Percentiles rank a stretch among this genome's conserved stretches.
Conservation (phyloP, 2,888 invertebrate species). For the Parnassius orleans region DNA sequence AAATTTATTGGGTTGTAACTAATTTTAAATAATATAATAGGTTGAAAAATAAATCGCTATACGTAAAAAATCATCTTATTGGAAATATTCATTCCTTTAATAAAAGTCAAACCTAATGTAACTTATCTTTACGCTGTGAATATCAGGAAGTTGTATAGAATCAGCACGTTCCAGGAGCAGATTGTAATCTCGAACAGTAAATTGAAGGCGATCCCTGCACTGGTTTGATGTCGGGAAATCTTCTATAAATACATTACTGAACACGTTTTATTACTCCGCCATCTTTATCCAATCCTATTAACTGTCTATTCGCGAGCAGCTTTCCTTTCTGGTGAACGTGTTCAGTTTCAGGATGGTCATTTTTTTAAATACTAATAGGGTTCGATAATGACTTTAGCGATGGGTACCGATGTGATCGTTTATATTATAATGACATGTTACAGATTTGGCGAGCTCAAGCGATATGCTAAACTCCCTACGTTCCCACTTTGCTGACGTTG, state of each 20-base stretch:
- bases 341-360: constrained; percentile 70
- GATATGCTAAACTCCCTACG: constrained; percentile 67
- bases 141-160: constrained; percentile 40
- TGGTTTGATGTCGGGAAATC: constrained; percentile 57
- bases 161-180: constrained; percentile 49
- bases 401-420: constrained; percentile 54
- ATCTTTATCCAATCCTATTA: constrained; percentile 79
- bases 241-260: constrained; percentile 76
- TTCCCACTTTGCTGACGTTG: constrained; percentile 59
- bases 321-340: constrained; percentile 51
- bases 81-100: constrained; percentile 9
- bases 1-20: not conserved
- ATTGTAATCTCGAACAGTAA: constrained; percentile 63
- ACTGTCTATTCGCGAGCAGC: constrained; percentile 67
- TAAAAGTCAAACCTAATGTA: constrained; percentile 25
- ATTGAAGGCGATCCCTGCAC: constrained; percentile 64
- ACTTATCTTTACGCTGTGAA: constrained; percentile 25
- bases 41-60: constrained; percentile 29
- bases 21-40: not conserved
- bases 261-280: constrained; percentile 78
- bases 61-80: not conserved
- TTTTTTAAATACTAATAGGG: constrained; percentile 74
- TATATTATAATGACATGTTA: constrained; percentile 53
- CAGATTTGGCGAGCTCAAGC: constrained; percentile 61
- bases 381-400: constrained; percentile 73